Base-by-base conservation (phyloP, 2,113 vertebrate species). In the Istiophorus platypterus region DNA sequence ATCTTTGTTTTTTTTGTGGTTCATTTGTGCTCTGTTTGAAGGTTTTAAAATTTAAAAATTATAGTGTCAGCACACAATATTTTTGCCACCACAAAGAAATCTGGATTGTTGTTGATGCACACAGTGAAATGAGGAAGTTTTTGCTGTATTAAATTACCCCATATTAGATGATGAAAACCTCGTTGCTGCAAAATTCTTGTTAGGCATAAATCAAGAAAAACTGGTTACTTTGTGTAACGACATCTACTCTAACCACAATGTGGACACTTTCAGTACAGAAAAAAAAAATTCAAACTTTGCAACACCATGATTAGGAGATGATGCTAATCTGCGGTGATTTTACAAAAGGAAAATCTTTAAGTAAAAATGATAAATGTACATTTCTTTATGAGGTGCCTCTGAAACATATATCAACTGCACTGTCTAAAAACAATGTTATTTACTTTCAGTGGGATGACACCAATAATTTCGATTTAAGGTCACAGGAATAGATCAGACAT, bases 51-150 rank as follows among this genome's bases (percentile, higher is more conserved):
- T 39, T n/a, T 31, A 76, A 78, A 71, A 76, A 72, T 67, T 69
- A 14, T 66, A 37, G 51, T 73, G 71, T 75, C 39, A 39, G 61
- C 54, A 76, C 68, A 56, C 59, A 80, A 81, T 64, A 65, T 81
- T 79, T 78, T 42, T 54, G 59, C 75, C 79, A 87, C 85, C 77
- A 78, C 85, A 92, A 84, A 90, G 70, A 81, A 72, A 89, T 87
- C n/a, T 80, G 70, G 37, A 74, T 83, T 64, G 83, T 82, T 89
- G 69, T 82, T 86, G 84, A 68, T 71, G 58, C 56, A 59, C 59
- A 63, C 42, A 76, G 59, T 49, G 59, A 85, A 81, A 31, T 76
- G 27, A 20, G 42, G 69, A 71, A 34, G 59, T 52, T 59, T n/a
- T 74, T 2, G 31, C 51, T 66, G 31, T 49, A 59, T 79, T 84